Percentiles rank a stretch among this genome's conserved stretches.
phyloP scores from a whole-genome alignment of 2,113 vertebrate genomes.

The Aptenodytes patagonicus region DNA sequence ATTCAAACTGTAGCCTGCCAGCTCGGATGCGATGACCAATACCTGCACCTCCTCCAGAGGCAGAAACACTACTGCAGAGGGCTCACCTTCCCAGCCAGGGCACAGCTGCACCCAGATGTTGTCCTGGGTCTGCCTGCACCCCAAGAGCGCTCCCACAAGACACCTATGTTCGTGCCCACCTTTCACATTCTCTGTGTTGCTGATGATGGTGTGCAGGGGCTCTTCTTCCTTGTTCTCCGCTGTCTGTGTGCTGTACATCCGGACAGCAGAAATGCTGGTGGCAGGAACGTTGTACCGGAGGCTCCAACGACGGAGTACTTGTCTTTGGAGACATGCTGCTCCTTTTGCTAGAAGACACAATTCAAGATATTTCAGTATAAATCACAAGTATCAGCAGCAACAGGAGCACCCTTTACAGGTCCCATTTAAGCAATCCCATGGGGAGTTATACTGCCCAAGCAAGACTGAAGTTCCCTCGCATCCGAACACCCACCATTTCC shows the following conservation, averaged over 20 bases:
- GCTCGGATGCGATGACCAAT: not conserved
- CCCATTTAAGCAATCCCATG: not conserved
- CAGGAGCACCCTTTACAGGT: not conserved
- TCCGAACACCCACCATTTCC: not conserved
- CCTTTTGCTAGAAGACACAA: slow-evolving; percentile 32
- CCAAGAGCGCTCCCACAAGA: not conserved
- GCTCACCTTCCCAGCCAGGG: not conserved
- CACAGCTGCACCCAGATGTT: not conserved
- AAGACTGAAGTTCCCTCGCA: not conserved
- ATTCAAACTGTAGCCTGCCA: not conserved
- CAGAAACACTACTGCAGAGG: not conserved
- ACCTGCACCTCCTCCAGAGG: not conserved
- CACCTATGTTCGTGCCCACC: slow-evolving; percentile 56
- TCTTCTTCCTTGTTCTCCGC: slow-evolving; percentile 77
- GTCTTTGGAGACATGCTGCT: slow-evolving; percentile 23
- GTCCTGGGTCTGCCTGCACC: not conserved
- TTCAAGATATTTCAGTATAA: not conserved
- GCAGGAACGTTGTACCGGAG: not conserved
- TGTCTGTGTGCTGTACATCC: slow-evolving; percentile 80
- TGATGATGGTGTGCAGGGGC: slow-evolving; percentile 84
- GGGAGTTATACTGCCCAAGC: not conserved
- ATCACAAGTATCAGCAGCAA: not conserved
- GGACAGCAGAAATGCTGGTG: not conserved
- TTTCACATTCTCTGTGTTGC: slow-evolving; percentile 82
- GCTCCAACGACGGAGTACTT: not conserved